Conservation (phyloP, 2,888 invertebrate genomes). For the Luffia ferchaultella region DNA sequence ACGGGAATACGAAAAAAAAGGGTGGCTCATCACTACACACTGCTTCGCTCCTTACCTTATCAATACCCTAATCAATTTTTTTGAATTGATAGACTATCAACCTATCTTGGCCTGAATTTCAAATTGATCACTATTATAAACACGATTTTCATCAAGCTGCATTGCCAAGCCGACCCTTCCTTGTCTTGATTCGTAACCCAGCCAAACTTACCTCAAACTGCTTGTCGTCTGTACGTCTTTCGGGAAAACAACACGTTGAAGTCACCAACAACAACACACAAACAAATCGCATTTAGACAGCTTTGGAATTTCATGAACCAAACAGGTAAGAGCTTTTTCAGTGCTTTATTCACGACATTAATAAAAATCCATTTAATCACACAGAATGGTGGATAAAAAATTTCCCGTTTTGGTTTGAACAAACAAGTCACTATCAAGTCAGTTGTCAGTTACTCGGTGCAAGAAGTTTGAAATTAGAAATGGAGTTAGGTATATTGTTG, state of each 20-base stretch:
- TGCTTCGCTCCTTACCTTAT: too few species aligned
- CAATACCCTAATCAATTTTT: too few species aligned
- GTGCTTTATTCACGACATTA: background rate
- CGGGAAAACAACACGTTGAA: constrained; percentile 35
- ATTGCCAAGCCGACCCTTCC: too few species aligned
- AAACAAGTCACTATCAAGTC: constrained; percentile 2
- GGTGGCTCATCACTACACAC: too few species aligned
- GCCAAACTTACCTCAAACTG: constrained; percentile 18
- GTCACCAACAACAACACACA: constrained; percentile 32
- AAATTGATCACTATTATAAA: too few species aligned
- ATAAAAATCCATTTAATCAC: constrained; percentile 15
- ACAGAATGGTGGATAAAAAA: constrained; percentile 30
- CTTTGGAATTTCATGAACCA: constrained; percentile 11
- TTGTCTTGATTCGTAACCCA: too few species aligned
- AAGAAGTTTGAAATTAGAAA: background rate
- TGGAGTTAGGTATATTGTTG: too few species aligned
- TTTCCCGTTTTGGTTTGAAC: constrained; percentile 16
- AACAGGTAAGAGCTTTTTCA: background rate
- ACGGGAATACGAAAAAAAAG: too few species aligned
- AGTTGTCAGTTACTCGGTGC: background rate
- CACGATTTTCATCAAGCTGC: too few species aligned
- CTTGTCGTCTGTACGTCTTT: constrained; percentile 23
- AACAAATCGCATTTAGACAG: constrained; percentile 41
- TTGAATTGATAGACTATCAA: too few species aligned
- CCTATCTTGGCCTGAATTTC: too few species aligned